Evolutionary conservation across 2,888 invertebrate genomes (phyloP).

Genomic region (Scrobipalpa atriplicella): DNA sequence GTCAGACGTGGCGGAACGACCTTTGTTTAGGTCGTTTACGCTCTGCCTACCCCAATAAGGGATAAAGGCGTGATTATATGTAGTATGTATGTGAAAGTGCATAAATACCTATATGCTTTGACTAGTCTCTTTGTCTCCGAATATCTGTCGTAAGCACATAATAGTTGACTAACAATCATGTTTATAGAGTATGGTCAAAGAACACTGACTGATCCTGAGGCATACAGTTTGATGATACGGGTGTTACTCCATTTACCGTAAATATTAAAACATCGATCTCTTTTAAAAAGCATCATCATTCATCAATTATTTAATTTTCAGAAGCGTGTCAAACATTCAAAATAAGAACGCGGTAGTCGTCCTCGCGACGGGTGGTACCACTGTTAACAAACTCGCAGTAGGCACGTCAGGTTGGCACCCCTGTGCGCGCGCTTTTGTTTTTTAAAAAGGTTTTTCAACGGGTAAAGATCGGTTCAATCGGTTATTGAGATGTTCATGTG

Average conservation of each 20-base stretch:
- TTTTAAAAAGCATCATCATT: background rate
- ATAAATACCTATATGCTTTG: too few relatives aligned
- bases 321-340: conserved; percentile 42
- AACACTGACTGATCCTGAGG: background rate
- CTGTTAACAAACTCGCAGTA: conserved; percentile 30
- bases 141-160: too few relatives aligned
- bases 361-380: conserved; percentile 33
- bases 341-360: conserved; percentile 47
- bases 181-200: too few relatives aligned
- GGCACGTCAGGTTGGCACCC: conserved; percentile 24
- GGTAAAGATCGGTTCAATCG: conserved; percentile 24
- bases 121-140: too few relatives aligned
- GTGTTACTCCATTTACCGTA: background rate
- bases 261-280: background rate
- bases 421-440: conserved; percentile 31
- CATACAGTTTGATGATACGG: background rate
- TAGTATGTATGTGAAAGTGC: too few relatives aligned
- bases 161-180: too few relatives aligned
- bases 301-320: conserved; percentile 25
- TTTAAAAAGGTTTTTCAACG: conserved; percentile 29
- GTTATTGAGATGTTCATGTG: conserved; percentile 24
- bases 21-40: too few relatives aligned
- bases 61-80: too few relatives aligned
- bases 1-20: too few relatives aligned
- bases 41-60: too few relatives aligned